These are phyloP conservation scores for Notolepis coatsorum DNA, from an alignment of 2,797 vertebrate genomes.

Conservation along the genomic window DNA sequence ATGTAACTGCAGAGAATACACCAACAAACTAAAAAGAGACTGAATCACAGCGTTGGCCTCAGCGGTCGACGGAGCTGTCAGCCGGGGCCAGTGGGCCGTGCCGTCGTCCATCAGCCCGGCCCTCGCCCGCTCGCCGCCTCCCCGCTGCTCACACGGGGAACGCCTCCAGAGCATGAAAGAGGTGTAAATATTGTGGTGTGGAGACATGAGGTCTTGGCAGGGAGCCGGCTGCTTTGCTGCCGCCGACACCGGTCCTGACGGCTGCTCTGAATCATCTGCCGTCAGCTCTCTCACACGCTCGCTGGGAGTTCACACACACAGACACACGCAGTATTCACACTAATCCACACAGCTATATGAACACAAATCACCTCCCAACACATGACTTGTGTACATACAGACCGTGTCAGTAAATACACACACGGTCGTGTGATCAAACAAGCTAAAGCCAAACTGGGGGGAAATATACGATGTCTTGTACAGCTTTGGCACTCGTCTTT, in stretches of 20 bases:
- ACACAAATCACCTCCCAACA: slow-evolving; percentile 1
- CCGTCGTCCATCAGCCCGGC: too few relatives aligned
- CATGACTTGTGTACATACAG: background rate
- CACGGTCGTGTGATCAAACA: background rate
- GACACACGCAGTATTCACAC: background rate
- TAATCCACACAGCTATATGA: too few relatives aligned
- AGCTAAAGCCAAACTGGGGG: background rate
- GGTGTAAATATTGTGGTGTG: background rate
- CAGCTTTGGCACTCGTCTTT: background rate
- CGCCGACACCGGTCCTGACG: background rate
- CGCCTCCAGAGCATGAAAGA: background rate
- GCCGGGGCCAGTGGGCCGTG: too few relatives aligned
- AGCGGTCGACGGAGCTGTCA: too few relatives aligned
- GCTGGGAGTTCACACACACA: background rate
- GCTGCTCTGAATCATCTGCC: background rate
- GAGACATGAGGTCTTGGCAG: background rate
- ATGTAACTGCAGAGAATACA: too few relatives aligned
- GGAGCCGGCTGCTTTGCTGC: background rate
- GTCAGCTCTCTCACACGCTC: background rate
- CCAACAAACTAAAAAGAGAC: too few relatives aligned
- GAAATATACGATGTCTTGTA: too few relatives aligned
- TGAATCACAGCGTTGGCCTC: too few relatives aligned
- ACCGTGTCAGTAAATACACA: background rate
- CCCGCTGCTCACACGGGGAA: background rate
- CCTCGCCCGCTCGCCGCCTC: background rate